Conservation (phyloP, 2,888 invertebrate genomes). For the Amphipoea oculea region DNA sequence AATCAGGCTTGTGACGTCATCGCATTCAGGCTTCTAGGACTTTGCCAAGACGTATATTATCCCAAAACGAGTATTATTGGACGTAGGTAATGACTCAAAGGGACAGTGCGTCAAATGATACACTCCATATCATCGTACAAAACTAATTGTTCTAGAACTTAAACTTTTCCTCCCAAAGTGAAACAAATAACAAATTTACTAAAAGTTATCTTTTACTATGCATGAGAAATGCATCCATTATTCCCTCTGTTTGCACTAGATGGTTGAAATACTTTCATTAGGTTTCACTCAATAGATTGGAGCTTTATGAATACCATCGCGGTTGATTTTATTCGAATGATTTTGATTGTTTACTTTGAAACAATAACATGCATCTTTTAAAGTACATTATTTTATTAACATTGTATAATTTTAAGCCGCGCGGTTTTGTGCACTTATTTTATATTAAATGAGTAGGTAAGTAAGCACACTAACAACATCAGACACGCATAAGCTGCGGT, state of each 20-base stretch:
- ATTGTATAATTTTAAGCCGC: neutral
- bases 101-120: neutral
- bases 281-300: conserved; percentile 3
- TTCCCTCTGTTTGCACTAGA: conserved; percentile 8
- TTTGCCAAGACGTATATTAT: neutral
- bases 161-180: neutral
- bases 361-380: neutral
- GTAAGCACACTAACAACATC: neutral
- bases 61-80: neutral
- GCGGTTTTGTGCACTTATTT: neutral
- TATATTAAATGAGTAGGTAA: neutral
- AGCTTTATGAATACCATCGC: conserved; percentile 4
- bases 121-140: neutral
- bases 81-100: neutral
- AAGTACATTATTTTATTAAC: neutral
- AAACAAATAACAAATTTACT: conserved; percentile 4
- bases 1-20: neutral
- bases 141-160: neutral
- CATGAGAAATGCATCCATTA: conserved; percentile 5
- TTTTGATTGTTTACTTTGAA: neutral
- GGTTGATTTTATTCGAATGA: neutral
- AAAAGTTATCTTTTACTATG: conserved; percentile 1
- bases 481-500: neutral
- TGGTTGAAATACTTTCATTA: neutral
- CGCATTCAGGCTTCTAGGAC: neutral